Percentiles rank a stretch among this genome's conserved stretches.
Evolutionary conservation across 2,888 invertebrate genomes (phyloP).

Genomic region (Erebia epiphron): DNA sequence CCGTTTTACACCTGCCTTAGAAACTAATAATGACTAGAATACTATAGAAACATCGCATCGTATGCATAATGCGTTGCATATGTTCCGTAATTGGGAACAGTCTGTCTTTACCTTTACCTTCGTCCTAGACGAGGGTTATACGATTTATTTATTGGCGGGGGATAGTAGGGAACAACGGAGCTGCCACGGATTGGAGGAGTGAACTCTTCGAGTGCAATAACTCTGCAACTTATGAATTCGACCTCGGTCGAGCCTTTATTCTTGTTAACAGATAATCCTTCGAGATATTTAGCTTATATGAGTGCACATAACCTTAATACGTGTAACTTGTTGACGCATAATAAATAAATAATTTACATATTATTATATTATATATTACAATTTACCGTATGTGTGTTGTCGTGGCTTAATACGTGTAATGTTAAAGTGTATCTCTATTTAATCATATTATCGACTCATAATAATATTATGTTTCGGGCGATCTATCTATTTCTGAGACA

Average conservation of each 20-base stretch:
- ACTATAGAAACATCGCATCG: too few species aligned
- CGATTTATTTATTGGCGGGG: conserved; percentile 68
- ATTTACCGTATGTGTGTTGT: conserved; percentile 59
- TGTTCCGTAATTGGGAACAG: too few species aligned
- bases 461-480: conserved; percentile 34
- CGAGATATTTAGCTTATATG: conserved; percentile 58
- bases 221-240: conserved; percentile 62
- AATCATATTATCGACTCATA: conserved; percentile 32
- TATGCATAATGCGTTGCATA: too few species aligned
- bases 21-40: too few species aligned
- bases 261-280: conserved; percentile 58
- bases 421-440: conserved; percentile 39
- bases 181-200: conserved; percentile 1
- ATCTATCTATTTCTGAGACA: conserved; percentile 28
- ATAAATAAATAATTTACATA: conserved; percentile 71
- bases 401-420: conserved; percentile 59
- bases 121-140: conserved; percentile 63
- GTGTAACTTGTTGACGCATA: conserved; percentile 77
- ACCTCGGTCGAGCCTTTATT: conserved; percentile 64
- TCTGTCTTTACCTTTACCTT: conserved; percentile 46
- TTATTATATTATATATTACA: conserved; percentile 41
- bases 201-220: conserved; percentile 35
- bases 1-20: too few species aligned
- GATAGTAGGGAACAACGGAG: conserved; percentile 4
- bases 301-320: conserved; percentile 44